Evolutionary conservation across 2,797 vertebrate genomes (phyloP).

Genomic region (Gallinago stenura): DNA sequence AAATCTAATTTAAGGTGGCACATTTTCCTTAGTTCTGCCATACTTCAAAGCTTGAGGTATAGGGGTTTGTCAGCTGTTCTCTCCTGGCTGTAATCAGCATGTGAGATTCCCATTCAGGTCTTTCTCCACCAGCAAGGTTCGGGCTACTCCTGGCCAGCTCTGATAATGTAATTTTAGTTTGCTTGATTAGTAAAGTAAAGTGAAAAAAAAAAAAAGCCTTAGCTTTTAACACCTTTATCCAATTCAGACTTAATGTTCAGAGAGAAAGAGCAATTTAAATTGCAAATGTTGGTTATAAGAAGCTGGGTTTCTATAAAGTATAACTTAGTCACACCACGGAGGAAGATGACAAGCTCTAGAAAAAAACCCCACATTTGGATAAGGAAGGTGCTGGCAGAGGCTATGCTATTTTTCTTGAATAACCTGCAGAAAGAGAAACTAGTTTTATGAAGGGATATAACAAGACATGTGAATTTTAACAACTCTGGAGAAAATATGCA

Average conservation of each 20-base stretch:
- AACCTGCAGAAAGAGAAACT: background rate
- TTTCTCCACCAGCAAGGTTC: background rate
- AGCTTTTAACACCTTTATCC: constrained; percentile 52
- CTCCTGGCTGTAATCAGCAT: background rate
- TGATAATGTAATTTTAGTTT: constrained; percentile 27
- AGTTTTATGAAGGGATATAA: background rate
- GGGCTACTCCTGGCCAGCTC: background rate
- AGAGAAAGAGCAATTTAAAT: constrained; percentile 46
- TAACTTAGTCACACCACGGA: background rate
- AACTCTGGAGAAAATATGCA: background rate
- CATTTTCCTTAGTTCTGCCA: constrained; percentile 46
- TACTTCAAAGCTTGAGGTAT: constrained; percentile 30
- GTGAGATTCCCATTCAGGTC: background rate
- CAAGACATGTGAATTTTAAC: constrained; percentile 1
- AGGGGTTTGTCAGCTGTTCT: constrained; percentile 12
- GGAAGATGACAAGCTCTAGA: background rate
- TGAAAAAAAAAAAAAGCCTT: background rate
- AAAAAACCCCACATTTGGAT: background rate
- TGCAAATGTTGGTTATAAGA: constrained; percentile 15
- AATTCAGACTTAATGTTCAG: constrained; percentile 12
- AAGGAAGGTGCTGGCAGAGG: background rate
- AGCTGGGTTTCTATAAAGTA: background rate
- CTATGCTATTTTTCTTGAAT: background rate
- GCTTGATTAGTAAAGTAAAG: background rate
- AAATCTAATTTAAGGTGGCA: constrained; percentile 50